A percentile compares a stretch with the other conserved stretches of the same genome.
These are phyloP conservation scores for Cheilosia variabilis DNA, from an alignment of 2,888 invertebrate species.

Conservation along the genomic window DNA sequence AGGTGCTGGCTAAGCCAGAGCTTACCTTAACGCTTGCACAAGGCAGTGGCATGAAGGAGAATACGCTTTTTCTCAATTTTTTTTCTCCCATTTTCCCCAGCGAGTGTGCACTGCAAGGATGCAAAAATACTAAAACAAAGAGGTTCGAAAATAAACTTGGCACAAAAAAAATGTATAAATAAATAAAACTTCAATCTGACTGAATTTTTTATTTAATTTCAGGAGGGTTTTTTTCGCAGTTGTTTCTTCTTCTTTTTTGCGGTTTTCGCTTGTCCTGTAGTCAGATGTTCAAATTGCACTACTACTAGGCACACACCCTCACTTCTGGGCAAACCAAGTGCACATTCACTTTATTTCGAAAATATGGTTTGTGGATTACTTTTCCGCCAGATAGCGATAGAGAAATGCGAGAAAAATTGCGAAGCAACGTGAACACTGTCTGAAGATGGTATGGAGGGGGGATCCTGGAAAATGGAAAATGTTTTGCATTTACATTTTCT, in stretches of 20 bases:
- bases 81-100: background rate
- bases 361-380: conserved; percentile 64
- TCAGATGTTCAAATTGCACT: conserved; percentile 25
- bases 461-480: conserved; percentile 51
- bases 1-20: conserved; percentile 35
- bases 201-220: conserved; percentile 66
- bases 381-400: conserved; percentile 22
- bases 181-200: conserved; percentile 56
- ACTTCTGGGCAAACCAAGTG: conserved; percentile 32
- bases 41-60: background rate
- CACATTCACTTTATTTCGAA: conserved; percentile 64
- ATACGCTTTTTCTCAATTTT: background rate
- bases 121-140: conserved; percentile 23
- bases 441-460: background rate
- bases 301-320: background rate
- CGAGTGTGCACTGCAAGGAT: conserved; percentile 13
- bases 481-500: conserved; percentile 46
- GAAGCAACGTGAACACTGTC: conserved; percentile 24
- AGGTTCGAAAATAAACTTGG: background rate
- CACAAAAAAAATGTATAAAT: conserved; percentile 35
- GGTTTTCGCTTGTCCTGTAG: conserved; percentile 12
- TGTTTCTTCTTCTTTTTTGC: background rate
- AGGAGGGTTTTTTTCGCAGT: conserved; percentile 8
- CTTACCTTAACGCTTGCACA: conserved; percentile 21
- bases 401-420: conserved; percentile 49